Conservation (phyloP, 1,140 invertebrate species). For the Cyrtorhinus lividipennis region DNA sequence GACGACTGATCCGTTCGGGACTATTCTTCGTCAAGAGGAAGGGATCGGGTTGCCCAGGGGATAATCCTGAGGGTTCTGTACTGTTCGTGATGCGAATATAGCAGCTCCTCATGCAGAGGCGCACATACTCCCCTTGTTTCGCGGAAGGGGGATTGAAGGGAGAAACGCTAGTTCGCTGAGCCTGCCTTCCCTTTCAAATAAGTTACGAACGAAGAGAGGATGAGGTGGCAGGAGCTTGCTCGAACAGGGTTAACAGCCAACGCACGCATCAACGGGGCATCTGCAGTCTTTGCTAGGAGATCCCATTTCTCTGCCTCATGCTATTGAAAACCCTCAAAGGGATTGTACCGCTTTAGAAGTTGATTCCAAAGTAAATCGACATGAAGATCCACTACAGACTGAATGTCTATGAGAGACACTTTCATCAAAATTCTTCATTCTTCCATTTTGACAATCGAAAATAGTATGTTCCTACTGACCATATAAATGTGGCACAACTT, state of each 20-base stretch:
- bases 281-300: background rate
- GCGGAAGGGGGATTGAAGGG: background rate
- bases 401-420: too few relatives aligned
- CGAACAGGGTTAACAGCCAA: background rate
- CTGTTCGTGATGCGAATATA: background rate
- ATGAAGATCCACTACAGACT: too few relatives aligned
- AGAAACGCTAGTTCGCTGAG: too few relatives aligned
- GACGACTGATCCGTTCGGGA: background rate
- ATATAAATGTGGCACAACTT: too few relatives aligned
- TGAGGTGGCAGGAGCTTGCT: too few relatives aligned
- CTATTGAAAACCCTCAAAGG: background rate
- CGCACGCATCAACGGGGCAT: conserved; percentile 2
- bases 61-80: background rate
- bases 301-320: background rate
- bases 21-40: background rate
- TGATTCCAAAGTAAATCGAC: too few relatives aligned
- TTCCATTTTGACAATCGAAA: too few relatives aligned
- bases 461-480: too few relatives aligned
- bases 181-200: background rate
- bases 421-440: too few relatives aligned
- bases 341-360: too few relatives aligned
- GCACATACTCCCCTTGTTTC: background rate
- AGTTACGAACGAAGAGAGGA: background rate
- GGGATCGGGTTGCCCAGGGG: background rate
- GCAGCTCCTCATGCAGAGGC: background rate